phyloP scores from a whole-genome alignment of 37 sponge, comb jelly and placozoan genomes.

The Mnemiopsis leidyi region DNA sequence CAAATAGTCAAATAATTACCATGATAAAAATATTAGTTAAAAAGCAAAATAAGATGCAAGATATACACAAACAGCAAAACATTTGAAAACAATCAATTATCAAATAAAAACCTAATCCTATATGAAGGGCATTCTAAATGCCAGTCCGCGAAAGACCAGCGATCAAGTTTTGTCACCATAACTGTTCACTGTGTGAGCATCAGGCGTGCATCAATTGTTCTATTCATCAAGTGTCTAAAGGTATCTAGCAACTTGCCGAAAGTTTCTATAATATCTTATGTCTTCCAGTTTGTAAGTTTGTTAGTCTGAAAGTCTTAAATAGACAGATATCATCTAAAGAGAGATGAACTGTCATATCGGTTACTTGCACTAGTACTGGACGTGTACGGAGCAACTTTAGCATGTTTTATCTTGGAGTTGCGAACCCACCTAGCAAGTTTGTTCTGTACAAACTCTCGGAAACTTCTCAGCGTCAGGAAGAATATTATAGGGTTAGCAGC shows the following conservation, averaged over 20 bases:
- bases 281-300: too few relatives aligned
- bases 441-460: not conserved
- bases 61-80: not conserved
- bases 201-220: too few relatives aligned
- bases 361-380: not conserved
- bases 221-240: too few relatives aligned
- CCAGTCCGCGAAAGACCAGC: too few relatives aligned
- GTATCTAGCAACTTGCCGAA: too few relatives aligned
- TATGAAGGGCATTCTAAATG: too few relatives aligned
- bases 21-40: not conserved
- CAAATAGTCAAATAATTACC: not conserved
- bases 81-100: not conserved
- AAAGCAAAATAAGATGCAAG: not conserved
- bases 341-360: not conserved
- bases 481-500: not conserved
- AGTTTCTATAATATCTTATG: too few relatives aligned
- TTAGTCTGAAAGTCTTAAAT: not conserved
- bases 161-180: too few relatives aligned
- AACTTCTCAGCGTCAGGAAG: not conserved
- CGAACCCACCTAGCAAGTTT: not conserved
- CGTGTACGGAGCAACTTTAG: not conserved
- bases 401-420: not conserved
- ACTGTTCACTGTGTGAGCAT: too few relatives aligned
- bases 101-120: too few relatives aligned
- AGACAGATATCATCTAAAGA: not conserved